Conservation (phyloP, 2,888 invertebrate species). For the Limnephilus marmoratus region DNA sequence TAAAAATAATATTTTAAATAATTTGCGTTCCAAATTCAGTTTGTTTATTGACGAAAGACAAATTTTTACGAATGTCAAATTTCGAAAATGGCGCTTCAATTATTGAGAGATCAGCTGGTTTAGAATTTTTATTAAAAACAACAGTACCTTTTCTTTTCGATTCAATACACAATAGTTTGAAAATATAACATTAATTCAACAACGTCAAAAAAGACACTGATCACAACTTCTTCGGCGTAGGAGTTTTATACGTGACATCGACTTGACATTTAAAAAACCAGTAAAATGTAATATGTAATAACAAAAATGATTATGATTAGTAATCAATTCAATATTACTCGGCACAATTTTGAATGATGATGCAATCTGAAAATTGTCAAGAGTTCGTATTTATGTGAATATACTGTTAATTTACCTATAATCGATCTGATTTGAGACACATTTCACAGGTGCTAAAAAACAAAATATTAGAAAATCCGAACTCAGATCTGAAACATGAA, state of each 20-base stretch:
- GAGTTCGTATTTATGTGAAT: background rate
- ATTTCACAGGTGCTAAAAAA: conserved; percentile 21
- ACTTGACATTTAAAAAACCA: background rate
- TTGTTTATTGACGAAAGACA: background rate
- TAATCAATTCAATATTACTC: background rate
- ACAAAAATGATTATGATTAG: conserved; percentile 20
- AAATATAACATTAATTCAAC: background rate
- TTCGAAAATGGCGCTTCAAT: conserved; percentile 48
- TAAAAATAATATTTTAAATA: background rate
- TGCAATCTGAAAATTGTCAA: conserved; percentile 23
- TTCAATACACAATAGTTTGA: background rate
- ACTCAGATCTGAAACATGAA: no score
- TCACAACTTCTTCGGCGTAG: background rate
- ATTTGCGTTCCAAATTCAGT: background rate
- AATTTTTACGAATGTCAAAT: conserved; percentile 16
- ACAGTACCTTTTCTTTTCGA: background rate
- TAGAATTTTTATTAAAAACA: background rate
- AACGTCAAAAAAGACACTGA: conserved; percentile 17
- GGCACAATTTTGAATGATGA: conserved; percentile 37
- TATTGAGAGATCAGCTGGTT: conserved; percentile 51
- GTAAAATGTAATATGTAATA: background rate
- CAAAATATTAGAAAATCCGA: conserved; percentile 37
- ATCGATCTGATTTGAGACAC: background rate
- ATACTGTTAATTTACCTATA: conserved; percentile 45
- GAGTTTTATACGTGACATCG: background rate